Evolutionary conservation across 2,888 invertebrate genomes (phyloP), one percentile per base, ranked within the genome.

Genomic region (Idaea biselata): DNA sequence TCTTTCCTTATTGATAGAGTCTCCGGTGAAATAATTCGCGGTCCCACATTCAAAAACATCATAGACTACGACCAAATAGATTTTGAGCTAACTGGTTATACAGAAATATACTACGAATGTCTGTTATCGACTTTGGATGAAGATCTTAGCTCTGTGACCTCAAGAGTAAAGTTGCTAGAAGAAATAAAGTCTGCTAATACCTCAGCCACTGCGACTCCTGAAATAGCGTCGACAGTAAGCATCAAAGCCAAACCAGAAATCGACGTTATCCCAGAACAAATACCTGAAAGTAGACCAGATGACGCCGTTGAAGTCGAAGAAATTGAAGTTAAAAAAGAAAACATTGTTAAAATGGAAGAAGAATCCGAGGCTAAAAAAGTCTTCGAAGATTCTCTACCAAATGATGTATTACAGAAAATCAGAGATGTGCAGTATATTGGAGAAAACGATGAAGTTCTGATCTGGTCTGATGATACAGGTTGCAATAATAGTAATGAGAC

Each of bases 21-120:
- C 0, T 91, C 91, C 0, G 87, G 87, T 0, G 91, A 91, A 73
- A 83, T 90, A 0, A 85, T 91, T 56, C 78, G 91, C 0, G 90
- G 91, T 0, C 84, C 84, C 0, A 71, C 80, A 0, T 91, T 91
- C 61, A 89, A 89, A 72, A 91, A 91, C 67, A 80, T 90, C 0
- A 86, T 91, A 44, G 90, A 91, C 68, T 91, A 91, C 59, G 76
- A 77, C 11, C 86, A 86, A 65, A 91, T 90, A 80, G 89, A 90
- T 16, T 91, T 91, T 66, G 90, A 91, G 64, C 55, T 91, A n/a
- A 84, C 81, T 8, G 90, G 88, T 0, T 88, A 83, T 57, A 85
- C 83, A 0, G 90, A 91, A 67, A 88, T 91, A 55, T 91, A 91
- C 69, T 88, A 86, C 58, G 88, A 90, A 68, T 84, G 83, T 58